phyloP scores from a whole-genome alignment of 2,113 vertebrate genomes.

The Telmatochromis sp. region DNA sequence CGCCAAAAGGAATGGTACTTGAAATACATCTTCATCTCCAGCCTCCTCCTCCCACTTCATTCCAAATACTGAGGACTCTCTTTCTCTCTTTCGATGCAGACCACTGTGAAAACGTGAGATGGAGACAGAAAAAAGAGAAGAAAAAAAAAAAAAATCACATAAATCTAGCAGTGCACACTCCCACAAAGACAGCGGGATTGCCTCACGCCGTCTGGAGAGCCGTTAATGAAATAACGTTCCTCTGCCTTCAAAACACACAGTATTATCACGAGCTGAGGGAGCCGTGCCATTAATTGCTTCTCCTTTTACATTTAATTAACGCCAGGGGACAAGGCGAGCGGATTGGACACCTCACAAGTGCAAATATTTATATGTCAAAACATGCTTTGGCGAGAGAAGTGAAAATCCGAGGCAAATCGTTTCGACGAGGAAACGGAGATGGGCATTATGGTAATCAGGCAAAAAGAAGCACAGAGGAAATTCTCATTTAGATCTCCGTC shows the following conservation, averaged over 20 bases:
- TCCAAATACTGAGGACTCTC: background rate
- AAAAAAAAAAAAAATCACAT: background rate
- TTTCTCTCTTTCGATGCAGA: background rate
- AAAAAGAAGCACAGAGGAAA: background rate
- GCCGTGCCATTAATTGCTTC: background rate
- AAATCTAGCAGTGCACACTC: background rate
- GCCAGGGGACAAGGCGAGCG: background rate
- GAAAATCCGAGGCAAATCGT: background rate
- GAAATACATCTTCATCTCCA: background rate
- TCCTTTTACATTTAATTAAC: background rate
- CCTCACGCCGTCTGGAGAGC: background rate
- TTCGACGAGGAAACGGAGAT: background rate
- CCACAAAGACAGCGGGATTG: background rate
- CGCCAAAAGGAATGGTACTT: background rate
- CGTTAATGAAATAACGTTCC: background rate
- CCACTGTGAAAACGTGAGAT: background rate
- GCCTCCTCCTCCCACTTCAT: background rate
- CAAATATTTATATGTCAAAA: background rate
- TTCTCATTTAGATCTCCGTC: background rate
- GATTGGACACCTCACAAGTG: background rate
- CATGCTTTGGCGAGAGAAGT: background rate
- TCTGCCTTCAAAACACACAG: background rate
- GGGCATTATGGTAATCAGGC: background rate
- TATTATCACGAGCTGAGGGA: background rate
- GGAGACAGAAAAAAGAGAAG: background rate